Evolutionary conservation across 2,113 vertebrate species (phyloP).

Genomic region (Aegotheles bennettii): DNA sequence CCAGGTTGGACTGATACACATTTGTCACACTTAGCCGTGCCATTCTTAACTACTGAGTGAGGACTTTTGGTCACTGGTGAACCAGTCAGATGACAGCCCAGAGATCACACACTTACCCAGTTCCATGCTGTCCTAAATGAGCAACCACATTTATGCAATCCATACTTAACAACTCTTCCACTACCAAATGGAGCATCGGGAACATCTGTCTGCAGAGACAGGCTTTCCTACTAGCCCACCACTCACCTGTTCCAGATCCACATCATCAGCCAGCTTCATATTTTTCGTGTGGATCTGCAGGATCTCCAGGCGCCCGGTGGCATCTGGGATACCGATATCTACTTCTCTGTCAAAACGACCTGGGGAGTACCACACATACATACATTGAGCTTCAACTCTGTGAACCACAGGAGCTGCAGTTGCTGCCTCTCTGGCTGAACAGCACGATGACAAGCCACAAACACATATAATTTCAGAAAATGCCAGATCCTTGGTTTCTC

Average conservation of each 20-base stretch:
- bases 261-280: conserved; percentile 97
- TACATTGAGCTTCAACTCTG: not conserved
- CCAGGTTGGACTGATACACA: fast-evolving
- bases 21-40: not conserved
- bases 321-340: conserved; percentile 96
- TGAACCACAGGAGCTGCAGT: not conserved
- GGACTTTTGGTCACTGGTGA: not conserved
- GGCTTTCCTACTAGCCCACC: not conserved
- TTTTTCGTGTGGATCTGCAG: conserved; percentile 99
- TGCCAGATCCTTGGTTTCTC: not conserved
- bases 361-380: conserved; percentile 28
- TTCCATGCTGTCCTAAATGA: not conserved
- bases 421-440: not conserved
- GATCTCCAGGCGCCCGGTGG: conserved; percentile 95
- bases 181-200: not conserved
- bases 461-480: not conserved
- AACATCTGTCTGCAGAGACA: fast-evolving
- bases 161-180: not conserved
- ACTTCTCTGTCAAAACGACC: conserved; percentile 98
- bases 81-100: not conserved
- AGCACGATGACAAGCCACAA: not conserved
- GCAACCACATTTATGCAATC: fast-evolving
- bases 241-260: conserved; percentile 95
- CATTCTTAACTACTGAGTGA: not conserved
- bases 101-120: not conserved